Evolutionary conservation across 2,113 vertebrate species (phyloP), one percentile per base, ranked within the genome.

Genomic region (Tyto alba): DNA sequence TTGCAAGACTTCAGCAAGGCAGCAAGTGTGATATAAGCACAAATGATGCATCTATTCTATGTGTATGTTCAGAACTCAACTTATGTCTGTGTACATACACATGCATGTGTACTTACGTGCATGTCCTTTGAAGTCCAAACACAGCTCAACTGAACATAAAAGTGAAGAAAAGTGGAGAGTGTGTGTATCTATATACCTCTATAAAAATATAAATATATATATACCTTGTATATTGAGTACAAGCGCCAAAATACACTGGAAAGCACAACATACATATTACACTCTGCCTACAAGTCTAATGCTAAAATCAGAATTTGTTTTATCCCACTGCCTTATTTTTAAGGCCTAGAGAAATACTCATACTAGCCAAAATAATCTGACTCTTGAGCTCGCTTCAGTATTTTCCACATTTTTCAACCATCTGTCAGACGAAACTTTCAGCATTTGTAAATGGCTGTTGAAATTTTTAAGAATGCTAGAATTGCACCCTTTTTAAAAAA

Each of bases 351-450:
- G 85, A 95, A 95, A 91, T 81, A 91, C 10, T 16, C 36, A 36
- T 7, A 41, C 32, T 62, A 63, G 88, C 85, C 88, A 97, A 93
- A 96, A 84, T 56, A 69, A 88, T 92, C 85, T 80, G 63, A 83
- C 17, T 93, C 64, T 71, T 80, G 71, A 89, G 72, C 78, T 88
- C 0, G 0, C 25, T 69, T 90, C 0, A 6, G 38, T 74, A 74
- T 80, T 95, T 96, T 90, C 78, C 78, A 73, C n/a, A 38, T 43
- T 80, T 83, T 95, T 53, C 34, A 94, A 50, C 32, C 23, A 59
- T 75, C 48, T 67, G 38, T 80, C 85, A 69, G 59, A 74, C 45
- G n/a, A 93, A 82, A 88, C 36, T 86, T 95, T 52, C 75, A 79
- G 60, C 68, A 62, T 43, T 74, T 94, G 50, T 55, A 93, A 95